Evolutionary conservation across 1,140 invertebrate genomes (phyloP).

Genomic region (Zaprionus davidi): DNA sequence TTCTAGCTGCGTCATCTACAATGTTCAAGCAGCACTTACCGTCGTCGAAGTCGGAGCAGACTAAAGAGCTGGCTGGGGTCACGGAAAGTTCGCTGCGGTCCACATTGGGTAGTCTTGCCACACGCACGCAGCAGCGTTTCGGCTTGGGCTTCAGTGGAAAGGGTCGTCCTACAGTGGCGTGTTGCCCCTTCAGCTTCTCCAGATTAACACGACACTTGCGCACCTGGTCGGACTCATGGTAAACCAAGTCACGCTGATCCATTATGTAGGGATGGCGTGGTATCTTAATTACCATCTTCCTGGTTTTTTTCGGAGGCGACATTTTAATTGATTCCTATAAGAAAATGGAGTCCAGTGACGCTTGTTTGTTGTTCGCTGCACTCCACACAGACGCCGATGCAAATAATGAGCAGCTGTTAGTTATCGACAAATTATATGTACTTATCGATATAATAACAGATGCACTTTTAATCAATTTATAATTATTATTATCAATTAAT

Average conservation of each 20-base stretch:
- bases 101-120: conserved; percentile 61
- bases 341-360: conserved; percentile 6
- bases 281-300: conserved; percentile 63
- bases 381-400: background rate
- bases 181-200: conserved; percentile 51
- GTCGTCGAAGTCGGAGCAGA: conserved; percentile 61
- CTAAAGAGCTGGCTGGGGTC: conserved; percentile 70
- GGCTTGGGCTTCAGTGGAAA: conserved; percentile 47
- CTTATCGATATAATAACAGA: background rate
- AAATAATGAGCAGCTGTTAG: background rate
- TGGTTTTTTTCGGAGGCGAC: conserved; percentile 50
- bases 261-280: conserved; percentile 61
- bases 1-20: background rate
- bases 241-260: conserved; percentile 21
- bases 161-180: background rate
- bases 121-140: conserved; percentile 63
- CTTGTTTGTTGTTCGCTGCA: conserved; percentile 1
- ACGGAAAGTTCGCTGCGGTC: conserved; percentile 66
- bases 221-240: conserved; percentile 22
- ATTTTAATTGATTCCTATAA: conserved; percentile 22
- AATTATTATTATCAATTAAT: background rate
- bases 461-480: background rate
- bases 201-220: conserved; percentile 70
- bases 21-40: conserved; percentile 13
- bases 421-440: background rate